Conservation (phyloP, 1,140 invertebrate genomes). For the Steinernema khuongi region DNA sequence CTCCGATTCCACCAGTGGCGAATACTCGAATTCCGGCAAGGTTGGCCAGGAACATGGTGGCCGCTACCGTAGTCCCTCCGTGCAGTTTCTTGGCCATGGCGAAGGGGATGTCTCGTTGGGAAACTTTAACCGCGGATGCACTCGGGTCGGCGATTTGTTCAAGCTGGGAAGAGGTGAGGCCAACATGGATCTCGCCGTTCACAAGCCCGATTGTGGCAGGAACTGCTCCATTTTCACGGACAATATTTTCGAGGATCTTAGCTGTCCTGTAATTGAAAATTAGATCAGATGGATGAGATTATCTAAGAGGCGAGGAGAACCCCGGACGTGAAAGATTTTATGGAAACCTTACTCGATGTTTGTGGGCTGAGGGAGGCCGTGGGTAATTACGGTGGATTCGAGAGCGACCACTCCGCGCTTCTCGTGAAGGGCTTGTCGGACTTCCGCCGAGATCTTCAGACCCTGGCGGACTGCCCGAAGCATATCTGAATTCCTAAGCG, state of each 20-base stretch:
- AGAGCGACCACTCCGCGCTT: conserved; percentile 72
- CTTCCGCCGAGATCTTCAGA: background rate
- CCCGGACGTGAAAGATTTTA: too few relatives aligned
- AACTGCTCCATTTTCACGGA: conserved; percentile 71
- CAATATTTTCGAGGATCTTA: conserved; percentile 71
- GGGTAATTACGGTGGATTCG: conserved; percentile 94
- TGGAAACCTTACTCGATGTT: conserved; percentile 70
- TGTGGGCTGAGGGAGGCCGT: conserved; percentile 90
- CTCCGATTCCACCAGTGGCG: conserved; percentile 84
- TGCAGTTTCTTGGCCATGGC: conserved; percentile 69
- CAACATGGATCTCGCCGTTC: conserved; percentile 76
- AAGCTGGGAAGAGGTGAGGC: conserved; percentile 62
- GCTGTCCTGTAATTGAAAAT: conserved; percentile 67
- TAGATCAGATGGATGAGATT: conserved; percentile 13
- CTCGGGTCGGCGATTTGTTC: conserved; percentile 59
- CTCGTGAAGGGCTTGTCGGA: background rate
- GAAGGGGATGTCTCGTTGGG: conserved; percentile 76
- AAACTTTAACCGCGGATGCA: conserved; percentile 69
- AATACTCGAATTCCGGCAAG: conserved; percentile 80
- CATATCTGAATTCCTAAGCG: background rate
- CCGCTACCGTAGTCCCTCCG: conserved; percentile 93
- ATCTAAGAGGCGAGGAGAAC: too few relatives aligned
- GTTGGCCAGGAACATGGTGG: conserved; percentile 79
- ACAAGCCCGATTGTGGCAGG: conserved; percentile 89
- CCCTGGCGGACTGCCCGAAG: background rate